Evolutionary conservation across 2,113 vertebrate species (phyloP).

Genomic region (Corydoras maculifer): DNA sequence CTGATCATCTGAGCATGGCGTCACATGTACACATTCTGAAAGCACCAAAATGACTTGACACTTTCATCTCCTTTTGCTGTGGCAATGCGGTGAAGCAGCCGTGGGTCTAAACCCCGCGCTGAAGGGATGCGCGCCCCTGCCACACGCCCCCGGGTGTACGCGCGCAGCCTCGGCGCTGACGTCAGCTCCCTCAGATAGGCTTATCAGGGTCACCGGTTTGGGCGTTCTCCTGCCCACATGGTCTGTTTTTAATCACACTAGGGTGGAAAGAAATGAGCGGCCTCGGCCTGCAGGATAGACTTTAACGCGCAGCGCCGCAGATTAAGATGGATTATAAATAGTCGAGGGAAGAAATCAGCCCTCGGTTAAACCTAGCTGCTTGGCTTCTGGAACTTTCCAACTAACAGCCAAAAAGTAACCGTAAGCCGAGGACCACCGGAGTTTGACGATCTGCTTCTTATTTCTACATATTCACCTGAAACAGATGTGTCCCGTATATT

Average conservation of each 20-base stretch:
- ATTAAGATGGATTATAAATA: not conserved
- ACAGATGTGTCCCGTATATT: too few relatives aligned
- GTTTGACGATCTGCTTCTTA: too few relatives aligned
- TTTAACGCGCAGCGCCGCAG: not conserved
- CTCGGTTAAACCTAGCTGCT: too few relatives aligned
- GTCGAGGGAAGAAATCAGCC: not conserved
- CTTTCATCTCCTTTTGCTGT: constrained; percentile 26
- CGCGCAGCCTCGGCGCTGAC: not conserved
- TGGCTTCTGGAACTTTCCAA: too few relatives aligned
- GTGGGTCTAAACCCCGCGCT: constrained; percentile 23
- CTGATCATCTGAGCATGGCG: constrained; percentile 35
- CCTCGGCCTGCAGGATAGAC: not conserved
- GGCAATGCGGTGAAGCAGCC: constrained; percentile 7
- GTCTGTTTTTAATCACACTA: constrained; percentile 9
- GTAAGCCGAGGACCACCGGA: too few relatives aligned
- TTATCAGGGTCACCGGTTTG: constrained; percentile 7
- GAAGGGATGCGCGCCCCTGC: constrained; percentile 1
- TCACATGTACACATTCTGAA: constrained; percentile 44
- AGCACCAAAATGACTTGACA: constrained; percentile 38
- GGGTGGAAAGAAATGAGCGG: constrained; percentile 16
- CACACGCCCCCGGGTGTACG: constrained; percentile 19
- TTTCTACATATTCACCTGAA: too few relatives aligned
- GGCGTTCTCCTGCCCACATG: constrained; percentile 1
- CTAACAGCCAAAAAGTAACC: too few relatives aligned
- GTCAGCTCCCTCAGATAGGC: constrained; percentile 6